Evolutionary conservation across 1,140 invertebrate species (phyloP).

Genomic region (Phortica variegata): DNA sequence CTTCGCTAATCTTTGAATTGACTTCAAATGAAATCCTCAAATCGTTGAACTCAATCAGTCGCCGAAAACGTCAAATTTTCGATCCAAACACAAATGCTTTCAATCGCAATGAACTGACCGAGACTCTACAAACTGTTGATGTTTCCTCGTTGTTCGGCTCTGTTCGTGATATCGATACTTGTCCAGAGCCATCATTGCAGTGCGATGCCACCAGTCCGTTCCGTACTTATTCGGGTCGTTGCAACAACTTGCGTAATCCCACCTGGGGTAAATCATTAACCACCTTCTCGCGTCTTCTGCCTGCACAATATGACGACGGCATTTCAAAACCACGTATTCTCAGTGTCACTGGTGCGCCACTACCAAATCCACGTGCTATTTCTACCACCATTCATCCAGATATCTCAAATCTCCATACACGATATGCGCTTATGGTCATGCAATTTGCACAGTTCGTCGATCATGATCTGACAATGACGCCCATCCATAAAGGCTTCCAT

Average conservation of each 20-base stretch:
- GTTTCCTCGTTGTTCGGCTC: constrained; percentile 62
- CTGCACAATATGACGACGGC: constrained; percentile 88
- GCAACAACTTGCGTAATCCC: constrained; percentile 88
- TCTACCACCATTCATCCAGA: constrained; percentile 86
- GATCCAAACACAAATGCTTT: constrained; percentile 69
- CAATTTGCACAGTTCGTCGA: constrained; percentile 91
- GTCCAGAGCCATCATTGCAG: constrained; percentile 65
- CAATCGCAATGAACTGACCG: constrained; percentile 67
- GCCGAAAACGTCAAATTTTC: constrained; percentile 72
- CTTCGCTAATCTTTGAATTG: constrained; percentile 83
- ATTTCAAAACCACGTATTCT: constrained; percentile 74
- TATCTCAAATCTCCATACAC: constrained; percentile 79
- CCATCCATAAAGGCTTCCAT: constrained; percentile 83
- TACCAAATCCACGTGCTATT: constrained; percentile 80
- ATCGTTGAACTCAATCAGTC: constrained; percentile 61
- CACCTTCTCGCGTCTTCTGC: constrained; percentile 81
- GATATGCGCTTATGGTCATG: constrained; percentile 91
- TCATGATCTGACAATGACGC: constrained; percentile 90
- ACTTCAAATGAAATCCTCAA: constrained; percentile 82
- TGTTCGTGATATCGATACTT: too few relatives aligned
- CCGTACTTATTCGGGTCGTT: constrained; percentile 81
- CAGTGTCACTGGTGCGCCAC: constrained; percentile 70
- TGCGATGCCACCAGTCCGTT: constrained; percentile 83
- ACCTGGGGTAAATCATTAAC: constrained; percentile 81
- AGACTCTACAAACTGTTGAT: constrained; percentile 74